A percentile compares a stretch with the other conserved stretches of the same genome.
These are phyloP conservation scores for Plagiodera versicolora DNA, from an alignment of 2,888 invertebrate genomes.

Conservation along the genomic window DNA sequence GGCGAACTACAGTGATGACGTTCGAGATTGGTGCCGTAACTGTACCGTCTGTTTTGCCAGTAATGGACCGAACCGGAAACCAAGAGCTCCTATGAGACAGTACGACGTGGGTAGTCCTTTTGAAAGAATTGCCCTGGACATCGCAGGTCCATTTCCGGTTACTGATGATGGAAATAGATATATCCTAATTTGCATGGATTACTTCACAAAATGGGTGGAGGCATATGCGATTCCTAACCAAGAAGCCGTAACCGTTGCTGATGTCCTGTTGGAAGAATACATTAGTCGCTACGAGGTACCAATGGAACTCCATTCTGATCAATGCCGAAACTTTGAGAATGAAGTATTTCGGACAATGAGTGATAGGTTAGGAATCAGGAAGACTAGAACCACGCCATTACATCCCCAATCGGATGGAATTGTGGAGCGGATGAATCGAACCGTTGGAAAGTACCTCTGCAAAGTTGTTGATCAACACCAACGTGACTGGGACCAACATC, in stretches of 20 bases:
- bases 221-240: conserved; percentile 17
- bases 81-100: background rate
- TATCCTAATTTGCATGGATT: conserved; percentile 15
- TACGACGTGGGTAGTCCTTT: conserved; percentile 32
- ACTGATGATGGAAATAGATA: conserved; percentile 22
- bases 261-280: conserved; percentile 29
- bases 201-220: conserved; percentile 16
- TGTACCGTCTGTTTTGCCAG: conserved; percentile 13
- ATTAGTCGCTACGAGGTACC: conserved; percentile 32
- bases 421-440: conserved; percentile 27
- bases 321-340: conserved; percentile 38
- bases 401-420: conserved; percentile 42
- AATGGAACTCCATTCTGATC: conserved; percentile 21
- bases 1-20: background rate
- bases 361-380: conserved; percentile 30
- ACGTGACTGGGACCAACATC: background rate
- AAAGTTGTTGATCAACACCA: background rate
- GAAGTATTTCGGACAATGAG: conserved; percentile 33
- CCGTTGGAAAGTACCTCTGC: background rate
- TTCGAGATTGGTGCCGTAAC: background rate
- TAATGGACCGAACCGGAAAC: conserved; percentile 2
- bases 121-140: conserved; percentile 32
- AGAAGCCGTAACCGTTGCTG: conserved; percentile 29
- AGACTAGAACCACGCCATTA: conserved; percentile 40
- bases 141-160: conserved; percentile 32